Conservation (phyloP, 2,797 vertebrate species). For the Eulemur rubriventer region DNA sequence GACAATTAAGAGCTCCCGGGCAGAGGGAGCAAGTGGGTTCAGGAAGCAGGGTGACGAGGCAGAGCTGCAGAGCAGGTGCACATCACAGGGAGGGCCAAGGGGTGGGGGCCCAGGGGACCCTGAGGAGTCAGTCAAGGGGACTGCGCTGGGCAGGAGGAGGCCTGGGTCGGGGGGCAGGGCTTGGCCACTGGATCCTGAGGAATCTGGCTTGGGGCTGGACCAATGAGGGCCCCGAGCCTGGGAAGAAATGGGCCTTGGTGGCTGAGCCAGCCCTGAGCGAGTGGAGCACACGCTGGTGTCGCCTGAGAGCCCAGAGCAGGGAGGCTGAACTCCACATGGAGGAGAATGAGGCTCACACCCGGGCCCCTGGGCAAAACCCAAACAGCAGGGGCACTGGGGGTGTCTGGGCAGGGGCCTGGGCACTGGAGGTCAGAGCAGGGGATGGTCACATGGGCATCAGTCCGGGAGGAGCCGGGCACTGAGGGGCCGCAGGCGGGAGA, state of each 20-base stretch:
- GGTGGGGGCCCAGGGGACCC: neutral
- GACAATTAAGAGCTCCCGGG: neutral
- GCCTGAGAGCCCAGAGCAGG: neutral
- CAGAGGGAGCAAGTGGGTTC: neutral
- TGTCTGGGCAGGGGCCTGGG: neutral
- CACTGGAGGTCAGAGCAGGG: neutral
- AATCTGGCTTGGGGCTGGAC: neutral
- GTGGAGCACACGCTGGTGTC: too few relatives aligned
- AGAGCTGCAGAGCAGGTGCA: rapidly evolving
- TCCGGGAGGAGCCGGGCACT: rapidly evolving
- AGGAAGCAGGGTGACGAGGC: neutral
- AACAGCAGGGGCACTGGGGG: rapidly evolving
- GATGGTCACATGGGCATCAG: neutral
- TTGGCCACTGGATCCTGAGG: neutral
- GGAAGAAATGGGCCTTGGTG: neutral
- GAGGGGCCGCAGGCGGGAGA: neutral
- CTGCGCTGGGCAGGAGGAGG: neutral
- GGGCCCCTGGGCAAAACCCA: neutral
- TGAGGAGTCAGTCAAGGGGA: neutral
- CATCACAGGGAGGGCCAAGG: neutral
- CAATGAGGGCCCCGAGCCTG: too few relatives aligned
- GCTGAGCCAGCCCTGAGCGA: too few relatives aligned
- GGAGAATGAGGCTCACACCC: neutral
- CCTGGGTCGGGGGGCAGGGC: neutral
- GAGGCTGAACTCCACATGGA: neutral